phyloP scores from a whole-genome alignment of 2,888 invertebrate genomes.

The Liodrosophila aerea region DNA sequence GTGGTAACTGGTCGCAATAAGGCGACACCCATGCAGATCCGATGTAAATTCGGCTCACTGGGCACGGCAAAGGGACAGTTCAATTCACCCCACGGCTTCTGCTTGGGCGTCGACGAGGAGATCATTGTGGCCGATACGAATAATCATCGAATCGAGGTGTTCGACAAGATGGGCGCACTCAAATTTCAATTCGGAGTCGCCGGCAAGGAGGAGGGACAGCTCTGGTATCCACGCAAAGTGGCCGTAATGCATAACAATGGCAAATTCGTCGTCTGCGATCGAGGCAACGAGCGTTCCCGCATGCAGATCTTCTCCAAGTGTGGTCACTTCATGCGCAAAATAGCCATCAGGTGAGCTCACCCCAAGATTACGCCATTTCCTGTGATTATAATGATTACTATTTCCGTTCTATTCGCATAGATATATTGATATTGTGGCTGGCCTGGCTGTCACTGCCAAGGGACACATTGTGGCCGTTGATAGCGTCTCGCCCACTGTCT shows the following conservation, averaged over 20 bases:
- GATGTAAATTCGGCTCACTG: slow-evolving; percentile 96
- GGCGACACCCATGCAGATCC: slow-evolving; percentile 92
- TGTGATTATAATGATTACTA: too few species aligned
- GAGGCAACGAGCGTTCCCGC: slow-evolving; percentile 96
- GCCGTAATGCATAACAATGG: slow-evolving; percentile 94
- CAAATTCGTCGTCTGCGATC: slow-evolving; percentile 98
- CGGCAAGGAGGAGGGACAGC: slow-evolving; percentile 97
- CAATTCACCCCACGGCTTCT: slow-evolving; percentile 98
- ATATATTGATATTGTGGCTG: slow-evolving; percentile 95
- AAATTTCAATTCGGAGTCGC: slow-evolving; percentile 97
- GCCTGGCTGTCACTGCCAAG: slow-evolving; percentile 94
- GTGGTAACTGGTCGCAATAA: slow-evolving; percentile 86
- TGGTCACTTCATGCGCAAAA: slow-evolving; percentile 97
- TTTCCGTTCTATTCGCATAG: slow-evolving; percentile 81
- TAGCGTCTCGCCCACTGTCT: slow-evolving; percentile 98
- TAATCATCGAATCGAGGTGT: slow-evolving; percentile 97
- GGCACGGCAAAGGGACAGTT: slow-evolving; percentile 97
- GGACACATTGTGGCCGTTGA: slow-evolving; percentile 98
- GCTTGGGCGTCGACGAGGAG: slow-evolving; percentile 96
- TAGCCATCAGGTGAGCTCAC: slow-evolving; percentile 86
- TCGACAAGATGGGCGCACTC: slow-evolving; percentile 95
- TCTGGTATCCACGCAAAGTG: slow-evolving; percentile 98
- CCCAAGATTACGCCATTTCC: too few species aligned
- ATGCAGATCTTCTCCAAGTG: slow-evolving; percentile 99
- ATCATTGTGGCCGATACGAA: slow-evolving; percentile 98